Conservation (phyloP, 1,140 invertebrate species). For the Chrysomallon squamiferum region DNA sequence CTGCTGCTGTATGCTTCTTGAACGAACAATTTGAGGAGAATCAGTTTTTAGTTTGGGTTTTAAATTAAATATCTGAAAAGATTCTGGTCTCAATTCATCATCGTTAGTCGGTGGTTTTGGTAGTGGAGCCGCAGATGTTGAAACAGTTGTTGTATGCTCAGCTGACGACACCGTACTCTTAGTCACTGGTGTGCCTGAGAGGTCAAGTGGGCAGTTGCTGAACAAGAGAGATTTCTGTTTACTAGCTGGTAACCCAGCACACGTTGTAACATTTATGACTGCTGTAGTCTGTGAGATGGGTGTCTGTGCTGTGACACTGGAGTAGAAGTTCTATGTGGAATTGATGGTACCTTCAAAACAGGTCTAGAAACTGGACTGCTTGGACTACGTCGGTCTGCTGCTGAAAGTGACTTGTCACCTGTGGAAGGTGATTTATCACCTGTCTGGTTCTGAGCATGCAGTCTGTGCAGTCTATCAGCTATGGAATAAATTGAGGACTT, state of each 20-base stretch:
- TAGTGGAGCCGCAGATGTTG: background rate
- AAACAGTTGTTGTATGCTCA: background rate
- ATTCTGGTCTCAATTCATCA: background rate
- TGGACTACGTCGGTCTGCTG: background rate
- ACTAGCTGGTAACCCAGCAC: background rate
- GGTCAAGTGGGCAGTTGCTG: slow-evolving; percentile 1
- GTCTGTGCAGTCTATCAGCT: background rate
- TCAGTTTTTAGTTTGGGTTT: slow-evolving; percentile 2
- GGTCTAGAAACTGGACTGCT: background rate
- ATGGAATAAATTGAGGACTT: slow-evolving; percentile 1
- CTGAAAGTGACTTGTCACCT: background rate
- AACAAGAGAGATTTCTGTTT: background rate
- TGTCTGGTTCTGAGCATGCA: background rate
- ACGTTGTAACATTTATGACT: background rate
- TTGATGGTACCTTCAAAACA: background rate
- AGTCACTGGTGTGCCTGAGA: background rate
- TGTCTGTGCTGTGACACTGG: background rate
- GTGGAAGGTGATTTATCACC: background rate
- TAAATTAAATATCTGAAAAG: slow-evolving; percentile 4
- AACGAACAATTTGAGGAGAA: background rate
- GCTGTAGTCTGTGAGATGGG: background rate
- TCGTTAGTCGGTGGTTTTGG: background rate
- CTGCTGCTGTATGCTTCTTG: background rate
- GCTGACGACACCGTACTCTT: background rate
- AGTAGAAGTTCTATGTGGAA: background rate